A percentile compares a stretch with the other conserved stretches of the same genome.
Conservation (phyloP, 1,140 invertebrate genomes). For the Pygmarrhopalites habei region DNA sequence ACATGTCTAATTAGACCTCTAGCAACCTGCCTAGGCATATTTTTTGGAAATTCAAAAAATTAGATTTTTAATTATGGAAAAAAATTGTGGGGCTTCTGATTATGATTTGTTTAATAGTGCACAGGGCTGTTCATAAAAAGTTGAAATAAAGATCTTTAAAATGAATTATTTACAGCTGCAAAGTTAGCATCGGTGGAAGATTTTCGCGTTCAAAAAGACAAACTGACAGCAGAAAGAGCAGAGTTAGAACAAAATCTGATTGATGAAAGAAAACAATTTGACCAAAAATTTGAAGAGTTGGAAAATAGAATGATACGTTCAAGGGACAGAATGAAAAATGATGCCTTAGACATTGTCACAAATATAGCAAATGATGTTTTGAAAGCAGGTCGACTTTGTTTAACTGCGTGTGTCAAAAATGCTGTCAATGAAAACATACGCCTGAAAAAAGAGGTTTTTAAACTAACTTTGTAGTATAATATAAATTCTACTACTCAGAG, state of each 20-base stretch:
- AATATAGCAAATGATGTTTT: conserved; percentile 32
- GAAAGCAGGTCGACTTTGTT: conserved; percentile 32
- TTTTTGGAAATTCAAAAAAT: too few species aligned
- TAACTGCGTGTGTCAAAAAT: conserved; percentile 31
- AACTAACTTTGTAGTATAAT: too few species aligned
- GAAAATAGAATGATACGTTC: conserved; percentile 35
- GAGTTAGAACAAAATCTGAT: conserved; percentile 19
- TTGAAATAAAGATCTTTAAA: neutral
- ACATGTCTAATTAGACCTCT: too few species aligned
- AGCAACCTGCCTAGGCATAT: too few species aligned
- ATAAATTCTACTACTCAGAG: too few species aligned
- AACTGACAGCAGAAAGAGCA: conserved; percentile 14
- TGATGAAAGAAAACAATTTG: conserved; percentile 16
- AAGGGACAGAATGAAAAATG: conserved; percentile 30
- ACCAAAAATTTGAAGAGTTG: conserved; percentile 32
- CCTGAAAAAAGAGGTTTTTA: conserved; percentile 16
- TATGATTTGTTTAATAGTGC: too few species aligned
- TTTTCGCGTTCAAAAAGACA: conserved; percentile 30
- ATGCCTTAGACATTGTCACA: conserved; percentile 25
- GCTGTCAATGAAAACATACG: conserved; percentile 29
- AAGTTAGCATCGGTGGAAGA: conserved; percentile 34
- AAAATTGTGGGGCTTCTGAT: too few species aligned
- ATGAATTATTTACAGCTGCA: conserved; percentile 9
- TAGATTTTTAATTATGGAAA: too few species aligned
- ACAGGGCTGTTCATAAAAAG: too few species aligned